Evolutionary conservation across 1,140 invertebrate species (phyloP), one percentile per base, ranked within the genome.

Genomic region (Pomacea maculata): DNA sequence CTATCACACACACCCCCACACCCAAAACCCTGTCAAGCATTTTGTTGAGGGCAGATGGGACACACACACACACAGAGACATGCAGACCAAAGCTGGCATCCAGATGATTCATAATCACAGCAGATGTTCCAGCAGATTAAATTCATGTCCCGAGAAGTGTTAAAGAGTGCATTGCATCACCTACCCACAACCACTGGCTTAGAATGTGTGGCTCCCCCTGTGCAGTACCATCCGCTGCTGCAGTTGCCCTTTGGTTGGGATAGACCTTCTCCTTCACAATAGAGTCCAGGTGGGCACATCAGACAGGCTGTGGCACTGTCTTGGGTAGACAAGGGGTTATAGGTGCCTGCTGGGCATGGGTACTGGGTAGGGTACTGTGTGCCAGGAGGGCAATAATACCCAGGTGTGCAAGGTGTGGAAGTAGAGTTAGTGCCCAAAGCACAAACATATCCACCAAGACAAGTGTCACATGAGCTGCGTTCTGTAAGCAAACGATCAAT

Each of bases 191-290:
- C 83, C 19, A 87, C 79, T 9, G 89, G 89, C 80, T 86, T 84
- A 45, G 76, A 45, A 34, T 85, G 70, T 34, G 79, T 77, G 25
- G 89, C 86, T 6, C 88, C 88, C 54, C 89, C 89, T 17, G 88
- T 85, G 80, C 89, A 90, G 85, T 87, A 90, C 87, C 88, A 90
- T 5, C 89, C 89, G n/a, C 79, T 86, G 76, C 84, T 85, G 75
- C 89, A 90, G 83, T 86, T 85, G 12, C 84, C 89, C 64, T 85
- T 82, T 2, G 85, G 83, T 11, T 81, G 45, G 75, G 78, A 80
- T 5, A 85, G 84, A n/a, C 88, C 89, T 0, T 75, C 21, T 17
- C 85, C 85, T 14, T 82, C 73, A 79, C 89, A 90, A 73, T 88
- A 90, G 45, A 81, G 80, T 8, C 89, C 89, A 19, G 89, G 86